Evolutionary conservation across 53 echinoderm and acorn worm species (phyloP), one percentile per base, ranked within the genome.

Genomic region (Holothuria scabra): DNA sequence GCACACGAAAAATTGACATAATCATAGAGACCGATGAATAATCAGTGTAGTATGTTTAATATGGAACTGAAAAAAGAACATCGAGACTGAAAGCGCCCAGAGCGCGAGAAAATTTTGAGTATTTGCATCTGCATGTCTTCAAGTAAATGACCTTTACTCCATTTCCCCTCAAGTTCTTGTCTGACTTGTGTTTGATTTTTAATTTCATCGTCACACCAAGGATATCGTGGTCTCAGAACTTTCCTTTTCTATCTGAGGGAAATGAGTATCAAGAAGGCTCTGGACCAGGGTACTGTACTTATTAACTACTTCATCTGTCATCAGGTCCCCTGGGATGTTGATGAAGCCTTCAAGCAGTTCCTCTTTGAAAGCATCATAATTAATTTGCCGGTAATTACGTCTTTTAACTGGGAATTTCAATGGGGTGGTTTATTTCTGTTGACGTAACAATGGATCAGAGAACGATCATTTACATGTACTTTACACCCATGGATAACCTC

Each of bases 111-210:
- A n/a, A n/a, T n/a, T n/a, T n/a, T n/a, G n/a, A n/a, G n/a, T n/a
- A n/a, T n/a, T n/a, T n/a, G n/a, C n/a, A n/a, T n/a, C 65, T 19
- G 13, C 22, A 25, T 64, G 22, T 64, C 65, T 64, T 64, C 65
- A 14, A 2, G 65, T 64, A 64, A 64, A 19, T 29, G 65, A 48
- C 22, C n/a, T 52, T 46, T 78, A 52, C 28, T 24, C 56, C 48
- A 78, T 19, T 20, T 28, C 24, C 78, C 8, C 49, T 78, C 56
- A 78, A 78, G 78, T 48, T 22, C 56, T 26, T 56, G 78, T 46
- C 78, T 41, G 24, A 52, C 13, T n/a, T 48, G 78, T 19, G 46
- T 46, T 41, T 41, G 46, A 78, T 0, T 4, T 44, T 49, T 44
- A 20, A 78, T 78, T 28, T 78, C 56, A 41, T 71, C 46, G 37